A percentile compares a stretch with the other conserved stretches of the same genome.
Conservation (phyloP, 2,113 vertebrate species). For the Stigmatopora nigra region DNA sequence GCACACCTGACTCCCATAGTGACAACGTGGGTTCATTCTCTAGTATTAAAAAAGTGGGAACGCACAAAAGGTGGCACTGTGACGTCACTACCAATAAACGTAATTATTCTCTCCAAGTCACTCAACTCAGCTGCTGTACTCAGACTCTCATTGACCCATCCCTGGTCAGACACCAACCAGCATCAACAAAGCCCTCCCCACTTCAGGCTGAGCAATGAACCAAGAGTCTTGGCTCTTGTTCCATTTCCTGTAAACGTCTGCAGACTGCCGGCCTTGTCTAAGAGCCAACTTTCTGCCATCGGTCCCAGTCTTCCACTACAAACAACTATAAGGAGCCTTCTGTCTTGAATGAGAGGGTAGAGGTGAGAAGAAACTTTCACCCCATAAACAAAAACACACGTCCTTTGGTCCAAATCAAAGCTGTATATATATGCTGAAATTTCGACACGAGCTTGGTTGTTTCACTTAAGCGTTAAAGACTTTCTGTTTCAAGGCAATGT, state of each 20-base stretch:
- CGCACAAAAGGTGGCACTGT: too few species aligned
- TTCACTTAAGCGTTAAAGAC: constrained; percentile 30
- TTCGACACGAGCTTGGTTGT: constrained; percentile 30
- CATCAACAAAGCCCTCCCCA: constrained; percentile 47
- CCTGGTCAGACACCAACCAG: constrained; percentile 46
- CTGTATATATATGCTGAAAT: constrained; percentile 27
- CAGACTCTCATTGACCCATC: constrained; percentile 49
- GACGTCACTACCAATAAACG: too few species aligned
- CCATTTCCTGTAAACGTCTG: constrained; percentile 75
- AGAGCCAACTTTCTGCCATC: constrained; percentile 74
- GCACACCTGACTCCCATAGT: too few species aligned
- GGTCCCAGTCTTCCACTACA: constrained; percentile 55
- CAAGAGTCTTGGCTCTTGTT: constrained; percentile 56
- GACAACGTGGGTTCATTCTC: too few species aligned
- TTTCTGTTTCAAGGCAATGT: constrained; percentile 2
- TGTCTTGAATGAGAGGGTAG: constrained; percentile 67
- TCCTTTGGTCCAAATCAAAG: constrained; percentile 33
- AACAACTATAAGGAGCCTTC: constrained; percentile 83
- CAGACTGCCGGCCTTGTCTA: constrained; percentile 72
- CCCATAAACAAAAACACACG: constrained; percentile 69
- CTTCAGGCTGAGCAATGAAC: constrained; percentile 33
- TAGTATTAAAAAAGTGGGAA: too few species aligned
- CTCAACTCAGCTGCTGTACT: constrained; percentile 28
- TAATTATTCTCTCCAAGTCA: too few species aligned
- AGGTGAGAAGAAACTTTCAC: constrained; percentile 86